Conservation (phyloP, 2,888 invertebrate genomes). For the Cheiracanthium punctorium region DNA sequence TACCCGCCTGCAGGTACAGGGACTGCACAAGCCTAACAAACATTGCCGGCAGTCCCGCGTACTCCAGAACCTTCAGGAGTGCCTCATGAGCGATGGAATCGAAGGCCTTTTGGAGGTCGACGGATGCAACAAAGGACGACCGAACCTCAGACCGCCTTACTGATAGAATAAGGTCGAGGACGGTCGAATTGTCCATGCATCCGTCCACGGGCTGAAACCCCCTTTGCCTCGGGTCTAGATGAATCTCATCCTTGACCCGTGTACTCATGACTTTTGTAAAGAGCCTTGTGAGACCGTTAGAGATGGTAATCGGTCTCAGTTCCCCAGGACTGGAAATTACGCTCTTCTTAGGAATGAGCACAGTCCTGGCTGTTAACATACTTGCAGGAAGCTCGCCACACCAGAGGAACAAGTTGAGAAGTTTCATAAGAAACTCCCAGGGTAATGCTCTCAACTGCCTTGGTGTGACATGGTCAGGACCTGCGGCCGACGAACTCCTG, state of each 20-base stretch:
- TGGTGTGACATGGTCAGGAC: neutral
- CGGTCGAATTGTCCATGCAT: neutral
- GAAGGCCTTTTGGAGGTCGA: conserved; percentile 1
- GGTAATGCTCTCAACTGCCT: neutral
- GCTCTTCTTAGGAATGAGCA: too few relatives aligned
- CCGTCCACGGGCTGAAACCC: neutral
- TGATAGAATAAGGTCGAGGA: neutral
- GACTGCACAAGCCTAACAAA: too few relatives aligned
- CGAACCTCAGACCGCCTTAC: neutral
- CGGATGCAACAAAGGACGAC: neutral
- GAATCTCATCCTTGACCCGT: too few relatives aligned
- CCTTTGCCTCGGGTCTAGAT: neutral
- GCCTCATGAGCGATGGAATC: neutral
- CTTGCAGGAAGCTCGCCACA: neutral
- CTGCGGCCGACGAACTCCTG: neutral
- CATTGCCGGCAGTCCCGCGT: too few relatives aligned
- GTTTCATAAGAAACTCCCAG: neutral
- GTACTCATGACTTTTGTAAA: too few relatives aligned
- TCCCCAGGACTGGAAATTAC: too few relatives aligned
- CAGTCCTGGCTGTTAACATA: too few relatives aligned
- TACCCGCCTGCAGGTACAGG: too few relatives aligned
- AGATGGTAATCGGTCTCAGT: too few relatives aligned
- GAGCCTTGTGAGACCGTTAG: too few relatives aligned
- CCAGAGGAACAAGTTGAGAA: neutral
- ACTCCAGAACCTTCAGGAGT: neutral